Base-by-base conservation (phyloP, 2,797 vertebrate genomes). In the Antrozous pallidus region DNA sequence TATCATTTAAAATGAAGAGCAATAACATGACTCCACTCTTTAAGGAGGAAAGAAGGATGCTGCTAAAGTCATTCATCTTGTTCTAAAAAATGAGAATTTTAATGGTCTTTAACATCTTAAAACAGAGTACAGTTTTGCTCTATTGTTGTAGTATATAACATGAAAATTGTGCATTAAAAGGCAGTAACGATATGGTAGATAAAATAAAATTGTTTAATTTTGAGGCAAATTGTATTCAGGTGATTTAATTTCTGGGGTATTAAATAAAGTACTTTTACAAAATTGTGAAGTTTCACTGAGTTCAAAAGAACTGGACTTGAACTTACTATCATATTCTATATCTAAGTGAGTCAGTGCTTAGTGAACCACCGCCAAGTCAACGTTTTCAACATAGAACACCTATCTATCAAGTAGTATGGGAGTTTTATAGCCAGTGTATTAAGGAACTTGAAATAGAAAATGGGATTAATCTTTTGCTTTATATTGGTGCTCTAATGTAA, bases 201-300 rank as follows among this genome's bases (percentile, higher is more conserved):
- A 90, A 3, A 94, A 5, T 73, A 79, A 74, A 67, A 67, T 58
- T 58, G 31, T 74, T 91, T 90, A 82, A 88, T 94, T 95, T 85
- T 80, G 36, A 95, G 38, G 47, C 20, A 89, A 84, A 80, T 70
- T 90, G 8, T 74, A 73, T 79, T 45, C 7, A 54, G 77, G 87
- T 63, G 63, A 86, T 93, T 92, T 78, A 83, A 89, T 49, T 90
- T 69, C 75, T 82, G 40, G 73, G 24, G 22, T 84, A 84, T 36
- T 80, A 42, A 86, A 89, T 80, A 42, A 86, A 89, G 3, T 69
- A 54, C 7, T 65, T 63, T 63, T 49, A 74, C 4, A 54, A 94
- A 91, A 73, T 75, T 79, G 9, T 85, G 6, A 83, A 56, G 20
- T 77, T 16, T 22, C 61, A 84, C 5, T 56, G 38, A 73, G 17